Base-by-base conservation (phyloP, 1,140 invertebrate species). In the Hylaeus volcanicus region DNA sequence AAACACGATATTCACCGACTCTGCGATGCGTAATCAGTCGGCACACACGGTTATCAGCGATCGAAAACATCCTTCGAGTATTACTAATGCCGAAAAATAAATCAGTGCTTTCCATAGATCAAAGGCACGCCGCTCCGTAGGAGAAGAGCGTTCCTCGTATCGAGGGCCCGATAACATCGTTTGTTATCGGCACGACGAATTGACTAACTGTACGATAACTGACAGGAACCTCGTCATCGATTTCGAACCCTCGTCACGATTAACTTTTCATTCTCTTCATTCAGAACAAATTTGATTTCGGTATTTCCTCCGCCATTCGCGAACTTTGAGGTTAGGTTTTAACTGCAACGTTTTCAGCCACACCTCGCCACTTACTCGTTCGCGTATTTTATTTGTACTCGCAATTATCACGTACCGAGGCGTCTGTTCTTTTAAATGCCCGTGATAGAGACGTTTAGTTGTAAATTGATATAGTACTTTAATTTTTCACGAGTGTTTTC, bases 21-120 rank as follows among this genome's bases (percentile, higher is more conserved):
- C 60, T 37, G 45, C 74, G 68, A 56, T 68, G 73, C 15, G 48
- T 82, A 82, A 82, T 82, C 76, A 37, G 26, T 74, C 41, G 51
- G 70, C 48, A 82, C 70, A 82, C 56, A 79, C 4, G 4, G 45
- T 83, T 83, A 83, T 83, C 81, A 51, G 39, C 51, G 37, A 74
- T 74, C 71, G n/a, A 48, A 55, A 43, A 66, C 70, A 72, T 79
- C 63, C 63, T 68, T 61, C 39, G 45, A 37, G 55, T 83, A 74
- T 65, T 58, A 69, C 48, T 45, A 55, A 60, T 39, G 39, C 66
- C 55, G 56, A 72, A 69, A 65, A 87, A 61, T 58, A 65, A 86
- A 85, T 87, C 86, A 81, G 26, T 83, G 81, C 58, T 82, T 73
- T 79, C 63, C 61, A 53, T 63, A 48, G 61, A 83, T 83, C 81